These are phyloP conservation scores for Hormaphis cornu DNA, from an alignment of 1,140 invertebrate genomes.

Conservation along the genomic window DNA sequence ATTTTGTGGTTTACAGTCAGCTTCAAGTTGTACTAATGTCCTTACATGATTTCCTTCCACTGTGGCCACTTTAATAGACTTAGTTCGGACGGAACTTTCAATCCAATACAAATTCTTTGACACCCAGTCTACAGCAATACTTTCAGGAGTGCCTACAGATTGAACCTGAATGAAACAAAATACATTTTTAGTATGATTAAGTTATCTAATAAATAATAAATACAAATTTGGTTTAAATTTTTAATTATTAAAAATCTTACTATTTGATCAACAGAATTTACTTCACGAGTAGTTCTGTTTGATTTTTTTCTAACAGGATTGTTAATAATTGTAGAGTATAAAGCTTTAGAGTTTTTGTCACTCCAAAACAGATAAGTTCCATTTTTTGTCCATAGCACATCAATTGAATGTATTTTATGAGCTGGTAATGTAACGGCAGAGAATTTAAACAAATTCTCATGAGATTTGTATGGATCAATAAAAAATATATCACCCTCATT, in stretches of 20 bases:
- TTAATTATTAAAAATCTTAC: too few relatives aligned
- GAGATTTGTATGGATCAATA: conserved; percentile 31
- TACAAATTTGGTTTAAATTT: too few relatives aligned
- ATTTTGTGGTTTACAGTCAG: conserved; percentile 51
- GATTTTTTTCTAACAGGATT: not conserved
- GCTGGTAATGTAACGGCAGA: conserved; percentile 13
- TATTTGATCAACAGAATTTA: conserved; percentile 4
- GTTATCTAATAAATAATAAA: too few relatives aligned
- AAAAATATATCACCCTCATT: conserved; percentile 29
- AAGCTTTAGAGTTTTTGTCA: conserved; percentile 20
- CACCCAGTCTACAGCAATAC: conserved; percentile 69
- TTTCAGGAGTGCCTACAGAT: conserved; percentile 53
- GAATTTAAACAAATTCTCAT: conserved; percentile 26
- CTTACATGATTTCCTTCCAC: conserved; percentile 50
- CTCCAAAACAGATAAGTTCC: conserved; percentile 26
- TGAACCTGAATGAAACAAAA: conserved; percentile 39
- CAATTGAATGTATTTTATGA: conserved; percentile 32
- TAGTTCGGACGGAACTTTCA: conserved; percentile 48
- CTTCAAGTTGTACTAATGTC: conserved; percentile 49
- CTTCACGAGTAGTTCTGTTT: not conserved
- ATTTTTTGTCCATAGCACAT: conserved; percentile 19
- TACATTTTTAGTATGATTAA: too few relatives aligned
- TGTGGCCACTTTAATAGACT: conserved; percentile 52
- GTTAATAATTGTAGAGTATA: conserved; percentile 20
- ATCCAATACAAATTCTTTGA: conserved; percentile 63